Conservation (phyloP, 2,888 invertebrate species). For the Synergus umbraculus region DNA sequence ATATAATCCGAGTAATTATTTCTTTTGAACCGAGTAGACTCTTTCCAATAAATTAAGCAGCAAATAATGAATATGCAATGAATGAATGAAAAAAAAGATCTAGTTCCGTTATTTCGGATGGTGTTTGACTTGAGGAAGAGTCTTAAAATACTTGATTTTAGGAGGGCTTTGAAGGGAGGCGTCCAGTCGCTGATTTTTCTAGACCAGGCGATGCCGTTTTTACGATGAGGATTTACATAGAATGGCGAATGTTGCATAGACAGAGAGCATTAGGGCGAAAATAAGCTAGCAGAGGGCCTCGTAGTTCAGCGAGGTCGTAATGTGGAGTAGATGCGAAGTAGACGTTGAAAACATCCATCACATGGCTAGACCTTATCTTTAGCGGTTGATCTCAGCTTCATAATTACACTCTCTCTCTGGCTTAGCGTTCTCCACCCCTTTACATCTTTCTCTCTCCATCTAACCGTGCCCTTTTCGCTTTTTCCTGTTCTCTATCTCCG, state of each 20-base stretch:
- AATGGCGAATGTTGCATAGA: conserved; percentile 67
- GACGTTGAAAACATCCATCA: conserved; percentile 78
- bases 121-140: not conserved
- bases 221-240: conserved; percentile 74
- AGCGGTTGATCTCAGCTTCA: conserved; percentile 74
- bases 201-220: conserved; percentile 52
- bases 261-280: conserved; percentile 64
- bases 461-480: not conserved
- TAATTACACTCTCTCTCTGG: conserved; percentile 75
- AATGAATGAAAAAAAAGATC: not conserved
- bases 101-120: not conserved
- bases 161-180: too few species aligned
- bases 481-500: conserved; percentile 9
- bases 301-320: conserved; percentile 61
- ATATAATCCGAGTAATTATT: too few species aligned
- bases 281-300: conserved; percentile 54
- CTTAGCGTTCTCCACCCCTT: conserved; percentile 55
- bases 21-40: not conserved
- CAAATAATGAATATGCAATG: not conserved
- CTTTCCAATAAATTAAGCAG: not conserved
- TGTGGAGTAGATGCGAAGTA: conserved; percentile 75
- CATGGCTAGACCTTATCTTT: conserved; percentile 72
- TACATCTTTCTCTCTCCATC: conserved; percentile 54
- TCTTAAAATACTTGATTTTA: not conserved
- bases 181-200: not conserved